Conservation (phyloP, 1,140 invertebrate species). For the Goniozus legneri region DNA sequence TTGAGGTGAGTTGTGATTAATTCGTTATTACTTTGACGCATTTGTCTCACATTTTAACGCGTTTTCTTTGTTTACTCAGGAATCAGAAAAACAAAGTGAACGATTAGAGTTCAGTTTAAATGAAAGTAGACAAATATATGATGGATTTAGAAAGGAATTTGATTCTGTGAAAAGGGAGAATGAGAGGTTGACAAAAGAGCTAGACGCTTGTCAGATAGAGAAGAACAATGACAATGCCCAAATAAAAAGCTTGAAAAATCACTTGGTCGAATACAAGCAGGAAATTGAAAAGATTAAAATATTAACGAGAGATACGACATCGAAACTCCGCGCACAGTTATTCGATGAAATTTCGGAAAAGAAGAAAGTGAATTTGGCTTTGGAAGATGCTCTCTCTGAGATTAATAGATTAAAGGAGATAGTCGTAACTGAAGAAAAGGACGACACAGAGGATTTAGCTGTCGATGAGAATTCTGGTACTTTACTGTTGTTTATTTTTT, state of each 20-base stretch:
- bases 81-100: slow-evolving; percentile 23
- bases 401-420: slow-evolving; percentile 39
- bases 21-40: slow-evolving; percentile 11
- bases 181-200: slow-evolving; percentile 31
- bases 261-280: slow-evolving; percentile 24
- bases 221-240: slow-evolving; percentile 29
- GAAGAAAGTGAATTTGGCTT: slow-evolving; percentile 30
- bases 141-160: slow-evolving; percentile 27
- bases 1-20: slow-evolving; percentile 27
- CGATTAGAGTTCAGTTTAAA: slow-evolving; percentile 16
- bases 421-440: slow-evolving; percentile 21
- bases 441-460: background rate
- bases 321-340: slow-evolving; percentile 24
- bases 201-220: slow-evolving; percentile 35
- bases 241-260: slow-evolving; percentile 35
- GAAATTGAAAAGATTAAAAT: slow-evolving; percentile 26
- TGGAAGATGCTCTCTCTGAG: slow-evolving; percentile 34
- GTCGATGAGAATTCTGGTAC: slow-evolving; percentile 18
- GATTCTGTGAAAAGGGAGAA: slow-evolving; percentile 30
- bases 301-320: slow-evolving; percentile 24
- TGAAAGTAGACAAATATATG: slow-evolving; percentile 12
- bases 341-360: slow-evolving; percentile 32
- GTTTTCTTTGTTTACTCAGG: slow-evolving; percentile 20
- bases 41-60: too few species aligned
- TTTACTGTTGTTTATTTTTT: too few species aligned